phyloP scores from a whole-genome alignment of 2,888 invertebrate genomes.

The Melangyna quadrimaculata region DNA sequence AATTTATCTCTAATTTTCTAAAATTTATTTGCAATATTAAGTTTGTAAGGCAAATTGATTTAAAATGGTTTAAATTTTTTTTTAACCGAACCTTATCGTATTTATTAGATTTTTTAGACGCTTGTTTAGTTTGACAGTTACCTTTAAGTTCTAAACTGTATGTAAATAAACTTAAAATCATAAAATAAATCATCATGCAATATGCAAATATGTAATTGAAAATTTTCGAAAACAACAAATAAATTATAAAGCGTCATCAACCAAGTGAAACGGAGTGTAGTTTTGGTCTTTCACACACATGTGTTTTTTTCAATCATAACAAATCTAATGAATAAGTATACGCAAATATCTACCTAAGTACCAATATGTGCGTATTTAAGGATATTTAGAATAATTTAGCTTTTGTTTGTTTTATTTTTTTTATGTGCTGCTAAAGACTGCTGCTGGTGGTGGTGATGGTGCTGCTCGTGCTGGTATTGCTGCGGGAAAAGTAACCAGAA shows the following conservation, averaged over 20 bases:
- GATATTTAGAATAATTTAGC: slow-evolving; percentile 19
- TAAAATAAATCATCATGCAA: no score
- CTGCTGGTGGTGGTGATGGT: background rate
- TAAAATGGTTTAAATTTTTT: no score
- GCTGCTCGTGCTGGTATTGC: background rate
- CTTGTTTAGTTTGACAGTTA: no score
- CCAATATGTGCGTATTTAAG: slow-evolving; percentile 24
- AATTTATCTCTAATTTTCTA: no score
- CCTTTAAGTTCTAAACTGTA: no score
- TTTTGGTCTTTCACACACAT: slow-evolving; percentile 1
- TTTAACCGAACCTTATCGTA: no score
- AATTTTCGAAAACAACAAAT: background rate
- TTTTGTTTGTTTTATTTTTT: slow-evolving; percentile 8
- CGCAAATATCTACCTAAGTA: slow-evolving; percentile 8
- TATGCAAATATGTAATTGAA: no score
- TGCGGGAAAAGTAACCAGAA: slow-evolving; percentile 31
- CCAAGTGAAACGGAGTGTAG: background rate
- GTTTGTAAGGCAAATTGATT: no score
- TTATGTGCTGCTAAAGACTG: background rate
- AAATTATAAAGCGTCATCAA: background rate
- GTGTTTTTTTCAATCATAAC: slow-evolving; percentile 30
- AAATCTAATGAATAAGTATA: slow-evolving; percentile 24
- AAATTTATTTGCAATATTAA: no score
- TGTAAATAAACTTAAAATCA: no score
- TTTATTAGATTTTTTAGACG: no score